Conservation (phyloP, 2,888 invertebrate genomes). For the Scrobipalpa costella region DNA sequence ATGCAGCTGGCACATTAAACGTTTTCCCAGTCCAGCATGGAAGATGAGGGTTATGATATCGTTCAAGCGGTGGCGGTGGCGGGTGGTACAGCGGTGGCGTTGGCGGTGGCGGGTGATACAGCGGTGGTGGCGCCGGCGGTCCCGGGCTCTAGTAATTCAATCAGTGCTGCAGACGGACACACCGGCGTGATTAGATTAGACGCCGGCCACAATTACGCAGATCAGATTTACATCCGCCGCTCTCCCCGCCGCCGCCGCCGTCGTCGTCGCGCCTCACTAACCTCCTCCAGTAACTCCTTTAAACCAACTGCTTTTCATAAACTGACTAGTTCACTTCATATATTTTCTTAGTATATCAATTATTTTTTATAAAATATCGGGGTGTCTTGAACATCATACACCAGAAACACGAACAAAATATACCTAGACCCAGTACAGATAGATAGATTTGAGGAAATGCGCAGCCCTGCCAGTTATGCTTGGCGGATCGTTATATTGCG, state of each 20-base stretch:
- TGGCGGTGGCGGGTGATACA: not conserved
- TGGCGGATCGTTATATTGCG: no score
- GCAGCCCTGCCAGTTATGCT: no score
- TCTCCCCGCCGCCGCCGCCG: conserved; percentile 25
- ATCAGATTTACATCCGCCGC: conserved; percentile 71
- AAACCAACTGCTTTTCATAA: not conserved
- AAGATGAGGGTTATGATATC: not conserved
- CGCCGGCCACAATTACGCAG: conserved; percentile 78
- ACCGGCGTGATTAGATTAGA: conserved; percentile 74
- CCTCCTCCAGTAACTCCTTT: conserved; percentile 20
- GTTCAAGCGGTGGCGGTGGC: not conserved
- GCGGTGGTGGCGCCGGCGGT: conserved; percentile 21
- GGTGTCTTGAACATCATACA: no score
- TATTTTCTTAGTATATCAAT: not conserved
- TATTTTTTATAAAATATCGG: no score
- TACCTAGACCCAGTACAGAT: no score
- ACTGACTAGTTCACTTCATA: not conserved
- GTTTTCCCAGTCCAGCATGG: no score
- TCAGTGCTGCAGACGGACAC: conserved; percentile 73
- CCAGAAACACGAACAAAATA: no score
- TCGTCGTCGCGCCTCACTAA: conserved; percentile 6
- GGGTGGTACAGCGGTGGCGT: not conserved
- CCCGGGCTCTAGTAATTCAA: conserved; percentile 57
- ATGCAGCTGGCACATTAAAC: no score
- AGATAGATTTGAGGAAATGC: no score